Evolutionary conservation across 1,140 invertebrate species (phyloP), one percentile per base, ranked within the genome.

Genomic region (Drosophila sproati): DNA sequence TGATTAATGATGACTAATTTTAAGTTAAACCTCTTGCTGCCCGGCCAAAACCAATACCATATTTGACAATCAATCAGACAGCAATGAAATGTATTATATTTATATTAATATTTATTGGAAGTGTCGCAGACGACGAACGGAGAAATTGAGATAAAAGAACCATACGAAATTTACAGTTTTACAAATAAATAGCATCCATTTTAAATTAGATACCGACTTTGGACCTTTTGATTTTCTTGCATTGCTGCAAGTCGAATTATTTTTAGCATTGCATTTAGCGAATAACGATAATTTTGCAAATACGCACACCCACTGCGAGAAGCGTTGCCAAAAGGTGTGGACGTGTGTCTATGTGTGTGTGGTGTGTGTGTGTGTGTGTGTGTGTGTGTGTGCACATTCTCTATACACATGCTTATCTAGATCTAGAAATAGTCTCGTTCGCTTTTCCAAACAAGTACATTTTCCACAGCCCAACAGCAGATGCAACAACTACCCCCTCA

Each of bases 71-170:
- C 55, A 71, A 72, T 67, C 78, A 73, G 77, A 69, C 85, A 87
- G 85, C 83, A 80, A 72, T 60, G 60, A 66, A 64, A 80, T 87
- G 83, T 87, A 87, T 87, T 87, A 87, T 87, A 87, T 73, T 80
- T 85, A 82, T 87, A 77, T 87, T 77, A 82, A 88, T 87, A 88
- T 87, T 88, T 87, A 87, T 87, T 87, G 82, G 82, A 85, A 69
- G 71, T 75, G 80, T 78, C 72, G 63, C 80, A 52, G 32, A 50
- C 73, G 82, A 85, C 80, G 83, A 56, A 62, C 51, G 80, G 80
- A 83, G 68, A 60, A 86, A 62, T 87, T 67, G 54, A 86, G 74
- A 66, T 80, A 62, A 87, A 77, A 64, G 62, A 88, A 88, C 70
- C 63, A 80, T 82, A 10, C 83, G 54, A 87, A 87, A 87, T 87